Base-by-base conservation (phyloP, 1,140 invertebrate genomes). In the Lasioglossum albipes region DNA sequence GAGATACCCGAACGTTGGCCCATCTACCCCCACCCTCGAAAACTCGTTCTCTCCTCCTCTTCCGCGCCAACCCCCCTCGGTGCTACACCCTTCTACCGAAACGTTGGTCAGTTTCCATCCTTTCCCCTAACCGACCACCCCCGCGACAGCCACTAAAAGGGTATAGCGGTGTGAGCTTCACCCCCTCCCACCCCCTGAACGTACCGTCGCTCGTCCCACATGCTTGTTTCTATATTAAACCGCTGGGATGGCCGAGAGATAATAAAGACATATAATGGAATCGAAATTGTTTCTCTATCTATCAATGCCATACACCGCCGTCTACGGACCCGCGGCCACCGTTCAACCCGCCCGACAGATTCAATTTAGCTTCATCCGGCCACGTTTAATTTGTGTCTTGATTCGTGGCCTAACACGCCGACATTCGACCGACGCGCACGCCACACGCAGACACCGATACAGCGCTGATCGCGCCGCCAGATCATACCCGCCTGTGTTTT, bases 201-300 rank as follows among this genome's bases (percentile, higher is more conserved):
- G 57, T 82, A 80, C 88, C 77, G 82, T 76, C 83, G 77, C 89
- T 88, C 87, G 83, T 87, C 78, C 88, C 86, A 82, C 88, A 85
- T 87, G 86, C 84, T 85, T 82, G 74, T 87, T 90, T 87, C 89
- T 90, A 91, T 91, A 92, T 91, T 92, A 91, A 92, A 91, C 90
- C 83, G 81, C 79, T 84, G 78, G 91, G 84, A 90, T 87, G 87
- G 83, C 84, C 85, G 80, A 71, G 83, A 92, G 90, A 92, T 93
- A 93, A 92, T 93, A 92, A 91, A 93, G 91, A 91, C 90, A 62
- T 88, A 91, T 91, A 93, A 92, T 93, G 88, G 90, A 93, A 92
- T 93, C 89, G 90, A 92, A 93, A 93, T 93, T 93, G 91, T 93
- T 93, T 92, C 89, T 93, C 89, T 93, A 93, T 93, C 91, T 93